Percentiles rank a stretch among this genome's conserved stretches.
Evolutionary conservation across 2,113 vertebrate genomes (phyloP).

Genomic region (Felis chaus): DNA sequence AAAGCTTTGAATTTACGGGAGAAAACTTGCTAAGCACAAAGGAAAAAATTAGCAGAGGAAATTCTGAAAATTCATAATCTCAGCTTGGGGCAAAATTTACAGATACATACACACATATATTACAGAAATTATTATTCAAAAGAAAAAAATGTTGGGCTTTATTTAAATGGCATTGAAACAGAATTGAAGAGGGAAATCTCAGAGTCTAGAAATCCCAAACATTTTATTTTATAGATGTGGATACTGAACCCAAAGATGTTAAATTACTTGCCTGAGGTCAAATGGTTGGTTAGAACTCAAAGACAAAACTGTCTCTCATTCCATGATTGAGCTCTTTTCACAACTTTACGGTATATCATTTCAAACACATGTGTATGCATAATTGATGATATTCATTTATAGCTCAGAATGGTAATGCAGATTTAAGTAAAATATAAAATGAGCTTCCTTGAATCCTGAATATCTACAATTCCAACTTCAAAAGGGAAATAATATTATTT

Average conservation of each 20-base stretch:
- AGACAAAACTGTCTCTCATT: not conserved
- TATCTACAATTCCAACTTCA: not conserved
- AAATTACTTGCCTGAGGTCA: not conserved
- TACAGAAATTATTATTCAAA: not conserved
- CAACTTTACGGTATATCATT: not conserved
- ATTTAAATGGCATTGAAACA: not conserved
- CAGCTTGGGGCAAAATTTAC: not conserved
- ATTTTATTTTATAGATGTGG: not conserved
- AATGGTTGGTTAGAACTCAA: not conserved
- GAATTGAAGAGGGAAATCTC: not conserved
- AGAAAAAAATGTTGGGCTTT: not conserved
- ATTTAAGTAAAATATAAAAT: not conserved
- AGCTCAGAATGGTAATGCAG: not conserved
- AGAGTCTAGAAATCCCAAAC: not conserved
- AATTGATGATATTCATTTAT: not conserved
- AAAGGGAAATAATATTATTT: not conserved
- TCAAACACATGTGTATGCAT: not conserved
- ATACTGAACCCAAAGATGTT: not conserved
- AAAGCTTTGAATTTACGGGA: not conserved
- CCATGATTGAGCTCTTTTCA: not conserved
- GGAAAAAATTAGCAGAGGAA: not conserved
- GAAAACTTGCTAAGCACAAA: not conserved
- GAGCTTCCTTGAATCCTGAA: not conserved
- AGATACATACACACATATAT: not conserved
- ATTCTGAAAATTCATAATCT: conserved; percentile 5